Conservation (phyloP, 1,140 invertebrate species). For the Orchestia grillus region DNA sequence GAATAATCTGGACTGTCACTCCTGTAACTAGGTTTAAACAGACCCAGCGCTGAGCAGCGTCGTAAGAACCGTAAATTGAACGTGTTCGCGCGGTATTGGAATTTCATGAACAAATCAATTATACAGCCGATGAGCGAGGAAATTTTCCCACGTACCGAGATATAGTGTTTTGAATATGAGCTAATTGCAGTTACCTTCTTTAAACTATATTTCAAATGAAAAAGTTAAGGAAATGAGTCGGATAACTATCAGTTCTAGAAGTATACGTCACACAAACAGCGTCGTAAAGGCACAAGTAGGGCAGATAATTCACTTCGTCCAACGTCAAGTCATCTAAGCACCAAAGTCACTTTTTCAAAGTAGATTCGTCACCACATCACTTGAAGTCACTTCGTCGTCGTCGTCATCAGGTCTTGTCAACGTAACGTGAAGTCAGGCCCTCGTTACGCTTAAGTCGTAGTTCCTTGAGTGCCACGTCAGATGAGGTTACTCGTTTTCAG, state of each 20-base stretch:
- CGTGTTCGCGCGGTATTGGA: not conserved
- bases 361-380: not conserved
- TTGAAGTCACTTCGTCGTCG: slow-evolving; percentile 20
- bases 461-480: not conserved
- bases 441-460: not conserved
- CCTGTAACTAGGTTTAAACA: not conserved
- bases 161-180: not conserved
- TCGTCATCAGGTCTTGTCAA: not conserved
- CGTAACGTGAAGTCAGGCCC: not conserved
- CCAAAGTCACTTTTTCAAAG: not conserved
- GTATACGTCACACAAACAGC: not conserved
- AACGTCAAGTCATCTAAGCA: not conserved
- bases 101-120: not conserved
- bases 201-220: not conserved
- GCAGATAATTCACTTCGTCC: not conserved
- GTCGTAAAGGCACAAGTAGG: not conserved
- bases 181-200: not conserved
- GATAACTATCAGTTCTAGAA: not conserved
- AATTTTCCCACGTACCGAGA: not conserved
- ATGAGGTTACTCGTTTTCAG: not conserved
- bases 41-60: not conserved
- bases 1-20: not conserved
- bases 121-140: not conserved
- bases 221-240: not conserved
- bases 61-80: not conserved